These are phyloP conservation scores for Amblyjoppa fuscipennis DNA, from an alignment of 2,888 invertebrate genomes.

Conservation along the genomic window DNA sequence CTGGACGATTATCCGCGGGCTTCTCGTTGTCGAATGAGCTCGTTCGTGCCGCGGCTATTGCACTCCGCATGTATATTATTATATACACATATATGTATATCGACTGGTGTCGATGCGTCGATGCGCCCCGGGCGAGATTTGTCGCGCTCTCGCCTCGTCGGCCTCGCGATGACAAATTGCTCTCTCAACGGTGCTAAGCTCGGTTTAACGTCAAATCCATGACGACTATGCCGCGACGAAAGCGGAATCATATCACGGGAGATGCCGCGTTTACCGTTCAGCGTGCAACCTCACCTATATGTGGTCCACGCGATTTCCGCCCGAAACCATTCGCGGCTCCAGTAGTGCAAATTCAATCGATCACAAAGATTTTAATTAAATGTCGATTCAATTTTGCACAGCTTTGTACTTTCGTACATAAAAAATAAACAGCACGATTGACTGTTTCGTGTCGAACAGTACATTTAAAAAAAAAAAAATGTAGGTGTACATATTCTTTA, in stretches of 20 bases:
- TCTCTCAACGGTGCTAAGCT: constrained; percentile 17
- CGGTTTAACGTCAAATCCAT: constrained; percentile 44
- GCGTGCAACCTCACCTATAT: constrained; percentile 2
- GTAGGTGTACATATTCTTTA: no score
- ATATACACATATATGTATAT: constrained; percentile 41
- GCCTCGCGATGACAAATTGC: constrained; percentile 78
- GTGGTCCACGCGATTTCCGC: neutral
- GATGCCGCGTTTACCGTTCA: constrained; percentile 31
- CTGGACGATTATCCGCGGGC: constrained; percentile 60
- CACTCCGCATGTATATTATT: constrained; percentile 28
- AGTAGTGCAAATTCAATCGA: neutral
- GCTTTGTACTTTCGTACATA: neutral
- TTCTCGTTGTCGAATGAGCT: constrained; percentile 57
- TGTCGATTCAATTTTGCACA: neutral
- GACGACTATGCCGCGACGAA: constrained; percentile 39
- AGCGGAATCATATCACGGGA: constrained; percentile 45
- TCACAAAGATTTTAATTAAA: neutral
- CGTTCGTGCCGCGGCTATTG: constrained; percentile 38
- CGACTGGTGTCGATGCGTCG: constrained; percentile 77
- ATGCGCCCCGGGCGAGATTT: constrained; percentile 78
- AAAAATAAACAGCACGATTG: neutral
- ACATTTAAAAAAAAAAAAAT: neutral
- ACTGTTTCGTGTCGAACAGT: neutral
- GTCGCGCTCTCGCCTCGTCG: constrained; percentile 76
- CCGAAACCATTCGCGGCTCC: neutral